Base-by-base conservation (phyloP, 2,113 vertebrate species). In the Lipophrys pholis region DNA sequence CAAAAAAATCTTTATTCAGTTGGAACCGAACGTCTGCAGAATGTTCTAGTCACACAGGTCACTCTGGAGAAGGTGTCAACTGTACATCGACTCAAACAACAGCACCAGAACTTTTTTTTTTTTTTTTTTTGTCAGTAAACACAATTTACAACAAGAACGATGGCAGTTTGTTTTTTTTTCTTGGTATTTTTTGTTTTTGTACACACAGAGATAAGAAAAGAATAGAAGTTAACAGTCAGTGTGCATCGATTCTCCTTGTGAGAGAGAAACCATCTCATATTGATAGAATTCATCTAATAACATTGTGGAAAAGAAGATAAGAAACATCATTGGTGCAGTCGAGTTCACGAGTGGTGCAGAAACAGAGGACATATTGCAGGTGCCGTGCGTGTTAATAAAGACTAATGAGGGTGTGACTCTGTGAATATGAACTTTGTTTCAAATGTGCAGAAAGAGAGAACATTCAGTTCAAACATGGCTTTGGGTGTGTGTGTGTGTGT, bases 161-260 rank as follows among this genome's bases (percentile, higher is more conserved):
- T 87, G 90, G 84, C 80, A 90, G 83, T 89, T 89, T 89, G 17
- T 30, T 30, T 30, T 30, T 30, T 30, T 30, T 30, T n/a, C n/a
- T n/a, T n/a, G n/a, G n/a, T n/a, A n/a, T n/a, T 30, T 30, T 30
- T 30, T 30, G 2, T 30, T 30, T 30, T 30, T 90, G 2, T 90
- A 89, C 89, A 89, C 80, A 89, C 75, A 91, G 36, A 78, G 63
- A 55, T 42, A 73, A 51, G 51, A 69, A 83, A 40, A 61, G 36
- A 77, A 66, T 41, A 88, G 80, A 76, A 78, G 79, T 73, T 94
- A 94, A 94, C 92, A 94, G 93, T 94, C 93, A 89, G 76, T 80
- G 83, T 87, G 82, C 81, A 76, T 76, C 4, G 73, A 80, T 87
- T 84, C 67, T 84, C 64, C 75, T 60, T 6, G 53, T 67, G 42